Evolutionary conservation across 1,140 invertebrate species (phyloP), one percentile per base, ranked within the genome.

Genomic region (Trypoxylus dichotomus): DNA sequence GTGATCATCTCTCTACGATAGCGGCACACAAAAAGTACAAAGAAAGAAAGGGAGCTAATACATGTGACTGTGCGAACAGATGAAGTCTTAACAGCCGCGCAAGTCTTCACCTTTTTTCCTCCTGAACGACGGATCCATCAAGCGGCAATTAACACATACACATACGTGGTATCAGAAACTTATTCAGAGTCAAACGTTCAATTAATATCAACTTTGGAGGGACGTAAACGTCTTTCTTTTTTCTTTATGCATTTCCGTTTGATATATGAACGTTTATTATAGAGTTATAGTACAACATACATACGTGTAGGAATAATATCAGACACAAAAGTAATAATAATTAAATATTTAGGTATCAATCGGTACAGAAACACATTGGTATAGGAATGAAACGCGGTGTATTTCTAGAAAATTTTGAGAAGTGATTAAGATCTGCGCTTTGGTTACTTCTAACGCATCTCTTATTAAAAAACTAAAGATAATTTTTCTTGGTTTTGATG

Each of bases 71-170:
- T 84, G 84, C 84, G 83, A 82, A 82, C 80, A 82, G 81, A 81
- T 80, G 82, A 82, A 77, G 80, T 81, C 79, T 83, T 80, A 83
- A 83, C 82, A 90, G 87, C 87, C 89, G 87, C 89, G 86, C 87
- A 89, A 87, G 86, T 88, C 89, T 90, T 91, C 91, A 91, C 90
- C 90, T 92, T 91, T 91, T 91, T 90, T 91, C 90, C 90, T 92
- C 89, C 90, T 90, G 89, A 86, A 87, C 85, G 88, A 86, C 87
- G 85, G 88, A 89, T 90, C 89, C 88, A 89, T 25, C 43, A 77
- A 87, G 88, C 88, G 90, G 89, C 84, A 85, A 83, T 83, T 82
- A 85, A 85, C 83, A 86, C 85, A 86, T 82, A 80, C 82, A 82
- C 79, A 68, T 68, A n/a, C n/a, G 60, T 84, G 83, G 82, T 87